phyloP scores from a whole-genome alignment of 2,888 invertebrate species.

The Eugnorisma glareosa region DNA sequence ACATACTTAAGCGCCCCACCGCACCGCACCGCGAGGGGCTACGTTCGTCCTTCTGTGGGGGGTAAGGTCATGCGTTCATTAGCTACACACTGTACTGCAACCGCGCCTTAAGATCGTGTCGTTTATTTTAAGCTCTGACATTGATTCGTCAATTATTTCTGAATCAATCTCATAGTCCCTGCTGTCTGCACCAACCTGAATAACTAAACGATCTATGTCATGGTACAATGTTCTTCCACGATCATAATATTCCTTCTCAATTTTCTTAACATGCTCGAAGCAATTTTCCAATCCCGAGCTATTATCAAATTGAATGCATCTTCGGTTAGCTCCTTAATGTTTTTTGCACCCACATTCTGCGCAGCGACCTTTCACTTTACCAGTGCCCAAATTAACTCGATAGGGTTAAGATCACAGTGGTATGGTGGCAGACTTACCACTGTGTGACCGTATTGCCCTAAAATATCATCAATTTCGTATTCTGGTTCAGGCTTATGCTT shows the following conservation, averaged over 20 bases:
- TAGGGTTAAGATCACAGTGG: neutral
- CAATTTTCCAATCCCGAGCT: slow-evolving; percentile 6
- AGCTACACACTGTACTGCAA: too few relatives aligned
- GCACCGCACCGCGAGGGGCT: too few relatives aligned
- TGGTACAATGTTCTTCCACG: slow-evolving; percentile 9
- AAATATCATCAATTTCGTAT: neutral
- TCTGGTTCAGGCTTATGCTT: neutral
- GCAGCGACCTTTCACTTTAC: slow-evolving; percentile 11
- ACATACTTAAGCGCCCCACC: too few relatives aligned
- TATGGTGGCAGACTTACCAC: slow-evolving; percentile 1
- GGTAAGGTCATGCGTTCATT: too few relatives aligned
- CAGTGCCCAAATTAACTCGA: slow-evolving; percentile 4
- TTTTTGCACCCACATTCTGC: slow-evolving; percentile 2
- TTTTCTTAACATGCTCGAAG: neutral
- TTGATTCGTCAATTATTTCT: neutral
- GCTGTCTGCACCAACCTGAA: slow-evolving; percentile 7
- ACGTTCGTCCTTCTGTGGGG: too few relatives aligned
- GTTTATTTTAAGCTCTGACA: neutral
- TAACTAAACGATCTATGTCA: slow-evolving; percentile 7
- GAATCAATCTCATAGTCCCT: slow-evolving; percentile 1
- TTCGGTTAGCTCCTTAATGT: slow-evolving; percentile 1
- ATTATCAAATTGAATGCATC: slow-evolving; percentile 8
- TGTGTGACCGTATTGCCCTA: neutral
- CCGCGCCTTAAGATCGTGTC: neutral
- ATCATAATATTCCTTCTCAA: neutral